Conservation (phyloP, 2,888 invertebrate genomes). For the Pheosia gnoma region DNA sequence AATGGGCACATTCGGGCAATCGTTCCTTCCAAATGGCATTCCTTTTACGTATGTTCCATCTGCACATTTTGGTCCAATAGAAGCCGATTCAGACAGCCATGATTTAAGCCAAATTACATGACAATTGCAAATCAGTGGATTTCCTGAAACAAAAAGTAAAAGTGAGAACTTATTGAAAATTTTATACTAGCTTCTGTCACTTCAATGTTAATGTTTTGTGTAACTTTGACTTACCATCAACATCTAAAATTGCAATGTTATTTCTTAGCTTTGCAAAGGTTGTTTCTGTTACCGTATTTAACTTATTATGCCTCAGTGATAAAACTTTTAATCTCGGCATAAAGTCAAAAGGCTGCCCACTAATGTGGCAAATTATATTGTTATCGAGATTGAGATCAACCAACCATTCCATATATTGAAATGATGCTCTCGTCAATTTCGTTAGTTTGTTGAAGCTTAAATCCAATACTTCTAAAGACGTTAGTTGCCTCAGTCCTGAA, state of each 20-base stretch:
- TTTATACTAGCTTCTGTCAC: too few relatives aligned
- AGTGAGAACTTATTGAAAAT: background rate
- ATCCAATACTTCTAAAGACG: conserved; percentile 93
- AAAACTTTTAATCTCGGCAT: conserved; percentile 93
- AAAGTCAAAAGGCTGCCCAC: conserved; percentile 91
- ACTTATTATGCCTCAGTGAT: conserved; percentile 90
- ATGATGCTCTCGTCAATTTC: conserved; percentile 87
- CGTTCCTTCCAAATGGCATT: conserved; percentile 87
- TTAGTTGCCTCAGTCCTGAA: conserved; percentile 88
- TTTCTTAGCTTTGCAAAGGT: conserved; percentile 90
- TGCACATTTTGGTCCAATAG: conserved; percentile 90
- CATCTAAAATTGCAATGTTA: conserved; percentile 92
- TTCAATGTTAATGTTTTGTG: too few relatives aligned
- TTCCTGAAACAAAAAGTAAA: conserved; percentile 82
- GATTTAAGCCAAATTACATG: conserved; percentile 92
- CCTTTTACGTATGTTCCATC: conserved; percentile 91
- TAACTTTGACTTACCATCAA: conserved; percentile 86
- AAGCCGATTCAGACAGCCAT: conserved; percentile 90
- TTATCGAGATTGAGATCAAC: conserved; percentile 94
- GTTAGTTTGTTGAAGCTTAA: conserved; percentile 91
- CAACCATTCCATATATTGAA: conserved; percentile 92
- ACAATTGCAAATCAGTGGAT: conserved; percentile 93
- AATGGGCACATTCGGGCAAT: conserved; percentile 81
- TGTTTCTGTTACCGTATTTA: conserved; percentile 88
- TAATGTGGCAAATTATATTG: conserved; percentile 91